Conservation (phyloP, 2,113 vertebrate species). For the Benitochromis conjunctus region DNA sequence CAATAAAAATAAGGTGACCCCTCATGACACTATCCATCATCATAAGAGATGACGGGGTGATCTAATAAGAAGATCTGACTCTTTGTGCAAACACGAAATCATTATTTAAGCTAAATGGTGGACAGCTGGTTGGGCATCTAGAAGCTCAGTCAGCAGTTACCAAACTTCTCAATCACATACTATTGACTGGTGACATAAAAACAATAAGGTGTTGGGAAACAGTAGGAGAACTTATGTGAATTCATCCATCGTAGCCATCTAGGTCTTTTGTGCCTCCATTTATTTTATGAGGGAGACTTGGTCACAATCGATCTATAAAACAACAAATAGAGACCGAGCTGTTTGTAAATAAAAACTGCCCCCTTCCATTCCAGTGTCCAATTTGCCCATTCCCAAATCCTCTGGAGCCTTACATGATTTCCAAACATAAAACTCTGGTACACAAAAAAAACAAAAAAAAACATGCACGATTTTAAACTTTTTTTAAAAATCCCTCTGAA, state of each 20-base stretch:
- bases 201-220: constrained; percentile 34
- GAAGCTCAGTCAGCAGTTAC: constrained; percentile 31
- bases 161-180: constrained; percentile 25
- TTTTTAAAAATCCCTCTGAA: not conserved
- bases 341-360: constrained; percentile 21
- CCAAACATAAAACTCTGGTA: constrained; percentile 14
- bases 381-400: constrained; percentile 31
- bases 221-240: constrained; percentile 11
- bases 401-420: not conserved
- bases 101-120: constrained; percentile 45
- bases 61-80: constrained; percentile 50
- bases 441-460: constrained; percentile 23
- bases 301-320: constrained; percentile 7
- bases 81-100: constrained; percentile 34
- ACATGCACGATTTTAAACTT: constrained; percentile 8
- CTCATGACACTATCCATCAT: constrained; percentile 43
- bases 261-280: constrained; percentile 19
- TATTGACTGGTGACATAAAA: constrained; percentile 34
- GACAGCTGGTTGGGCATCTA: constrained; percentile 48
- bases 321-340: constrained; percentile 25
- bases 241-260: not conserved
- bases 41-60: constrained; percentile 23
- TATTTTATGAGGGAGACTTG: constrained; percentile 22
- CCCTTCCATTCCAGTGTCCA: constrained; percentile 1
- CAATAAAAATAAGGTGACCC: constrained; percentile 31